Conservation (phyloP, 2,797 vertebrate species). For the Furcifer pardalis region DNA sequence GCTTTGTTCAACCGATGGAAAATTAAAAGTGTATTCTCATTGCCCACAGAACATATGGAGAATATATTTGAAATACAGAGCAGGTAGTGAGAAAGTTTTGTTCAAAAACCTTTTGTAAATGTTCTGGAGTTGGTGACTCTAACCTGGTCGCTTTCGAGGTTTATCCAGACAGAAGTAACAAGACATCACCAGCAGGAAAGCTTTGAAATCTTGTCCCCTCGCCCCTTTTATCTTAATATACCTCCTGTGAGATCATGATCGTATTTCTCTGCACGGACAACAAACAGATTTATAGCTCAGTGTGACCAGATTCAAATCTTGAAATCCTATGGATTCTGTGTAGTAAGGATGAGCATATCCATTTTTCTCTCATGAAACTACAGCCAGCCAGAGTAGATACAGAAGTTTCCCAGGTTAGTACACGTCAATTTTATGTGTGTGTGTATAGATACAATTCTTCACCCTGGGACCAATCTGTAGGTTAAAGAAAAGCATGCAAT, state of each 20-base stretch:
- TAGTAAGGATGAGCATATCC: too few species aligned
- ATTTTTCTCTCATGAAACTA: too few species aligned
- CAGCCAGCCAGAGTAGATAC: too few species aligned
- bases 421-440: neutral
- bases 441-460: neutral
- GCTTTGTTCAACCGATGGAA: conserved; percentile 50
- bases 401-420: too few species aligned
- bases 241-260: neutral
- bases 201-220: neutral
- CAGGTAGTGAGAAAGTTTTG: neutral
- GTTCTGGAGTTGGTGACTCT: neutral
- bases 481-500: too few species aligned
- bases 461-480: too few species aligned
- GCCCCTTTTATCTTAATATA: neutral
- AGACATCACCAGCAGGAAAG: neutral
- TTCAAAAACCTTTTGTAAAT: neutral
- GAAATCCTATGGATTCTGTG: too few species aligned
- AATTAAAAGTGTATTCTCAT: conserved; percentile 26
- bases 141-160: too few species aligned
- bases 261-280: neutral
- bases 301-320: too few species aligned
- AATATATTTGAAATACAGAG: rapidly evolving
- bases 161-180: neutral
- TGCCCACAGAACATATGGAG: neutral
- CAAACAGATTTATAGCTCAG: neutral